Conservation (phyloP, 2,888 invertebrate species). For the Glaucopsyche alexis region DNA sequence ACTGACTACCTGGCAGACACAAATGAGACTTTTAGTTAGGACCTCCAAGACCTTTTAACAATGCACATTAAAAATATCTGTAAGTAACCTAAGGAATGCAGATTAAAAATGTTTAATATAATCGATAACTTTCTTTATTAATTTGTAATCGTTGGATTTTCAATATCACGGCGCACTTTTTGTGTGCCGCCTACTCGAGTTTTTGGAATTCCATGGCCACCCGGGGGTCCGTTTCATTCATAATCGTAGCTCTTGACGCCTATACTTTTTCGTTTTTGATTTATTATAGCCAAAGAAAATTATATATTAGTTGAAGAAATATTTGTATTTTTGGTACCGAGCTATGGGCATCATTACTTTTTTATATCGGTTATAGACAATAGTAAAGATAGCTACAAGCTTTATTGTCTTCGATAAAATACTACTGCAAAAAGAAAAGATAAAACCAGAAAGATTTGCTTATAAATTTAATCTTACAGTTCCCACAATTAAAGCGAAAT, state of each 20-base stretch:
- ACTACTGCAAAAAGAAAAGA: background rate
- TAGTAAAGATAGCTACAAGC: background rate
- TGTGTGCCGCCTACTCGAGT: conserved; percentile 40
- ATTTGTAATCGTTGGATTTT: conserved; percentile 44
- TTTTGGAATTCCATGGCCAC: conserved; percentile 70
- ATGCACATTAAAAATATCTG: background rate
- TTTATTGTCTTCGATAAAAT: background rate
- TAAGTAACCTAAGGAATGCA: background rate
- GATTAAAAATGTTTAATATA: background rate
- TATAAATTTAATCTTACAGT: background rate
- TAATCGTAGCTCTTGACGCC: conserved; percentile 46
- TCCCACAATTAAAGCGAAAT: background rate
- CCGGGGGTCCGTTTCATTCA: conserved; percentile 73
- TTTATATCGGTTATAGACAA: background rate
- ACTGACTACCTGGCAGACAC: no score
- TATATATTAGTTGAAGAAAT: conserved; percentile 11
- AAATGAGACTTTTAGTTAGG: no score
- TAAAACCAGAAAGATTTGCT: background rate
- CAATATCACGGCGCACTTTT: conserved; percentile 61
- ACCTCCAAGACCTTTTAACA: background rate
- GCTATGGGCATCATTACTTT: background rate
- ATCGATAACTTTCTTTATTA: conserved; percentile 24
- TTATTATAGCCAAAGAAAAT: conserved; percentile 1
- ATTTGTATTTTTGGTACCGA: background rate
- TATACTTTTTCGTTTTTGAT: conserved; percentile 21